Evolutionary conservation across 92 coral and sea anemone genomes (phyloP).

Genomic region (Paramuricea clavata): DNA sequence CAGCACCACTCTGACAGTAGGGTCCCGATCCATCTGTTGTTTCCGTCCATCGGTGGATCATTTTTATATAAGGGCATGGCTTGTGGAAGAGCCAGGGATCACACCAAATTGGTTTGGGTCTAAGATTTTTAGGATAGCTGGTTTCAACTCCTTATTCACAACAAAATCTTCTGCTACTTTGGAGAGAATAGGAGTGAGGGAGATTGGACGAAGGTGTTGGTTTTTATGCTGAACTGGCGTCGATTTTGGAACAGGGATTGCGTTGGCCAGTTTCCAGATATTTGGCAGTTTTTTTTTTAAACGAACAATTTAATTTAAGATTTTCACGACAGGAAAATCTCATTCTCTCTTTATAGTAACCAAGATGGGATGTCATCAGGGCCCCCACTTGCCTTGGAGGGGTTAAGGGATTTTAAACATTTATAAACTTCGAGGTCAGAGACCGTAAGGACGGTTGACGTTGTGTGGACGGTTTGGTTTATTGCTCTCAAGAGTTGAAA

Average conservation of each 20-base stretch:
- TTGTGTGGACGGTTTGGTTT: neutral
- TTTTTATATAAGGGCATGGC: neutral
- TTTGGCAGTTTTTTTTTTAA: neutral
- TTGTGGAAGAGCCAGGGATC: neutral
- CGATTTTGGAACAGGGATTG: neutral
- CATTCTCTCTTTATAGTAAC: conserved; percentile 32
- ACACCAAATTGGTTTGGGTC: neutral
- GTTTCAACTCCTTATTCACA: too few relatives aligned
- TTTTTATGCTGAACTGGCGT: too few relatives aligned
- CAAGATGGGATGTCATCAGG: conserved; percentile 70
- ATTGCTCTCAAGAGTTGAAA: neutral
- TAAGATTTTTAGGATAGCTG: neutral
- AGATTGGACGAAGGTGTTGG: neutral
- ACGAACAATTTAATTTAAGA: neutral
- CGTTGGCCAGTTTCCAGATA: neutral
- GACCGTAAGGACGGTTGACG: conserved; percentile 18
- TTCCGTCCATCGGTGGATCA: conserved; percentile 3
- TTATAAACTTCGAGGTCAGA: conserved; percentile 52
- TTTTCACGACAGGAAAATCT: neutral
- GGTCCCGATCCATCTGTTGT: conserved; percentile 18
- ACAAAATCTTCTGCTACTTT: too few relatives aligned
- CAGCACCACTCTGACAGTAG: neutral
- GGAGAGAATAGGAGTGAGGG: too few relatives aligned
- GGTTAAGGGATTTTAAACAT: conserved; percentile 48
- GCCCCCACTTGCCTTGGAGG: conserved; percentile 64